Evolutionary conservation across 2,113 vertebrate species (phyloP).

Genomic region (Prinia subflava): DNA sequence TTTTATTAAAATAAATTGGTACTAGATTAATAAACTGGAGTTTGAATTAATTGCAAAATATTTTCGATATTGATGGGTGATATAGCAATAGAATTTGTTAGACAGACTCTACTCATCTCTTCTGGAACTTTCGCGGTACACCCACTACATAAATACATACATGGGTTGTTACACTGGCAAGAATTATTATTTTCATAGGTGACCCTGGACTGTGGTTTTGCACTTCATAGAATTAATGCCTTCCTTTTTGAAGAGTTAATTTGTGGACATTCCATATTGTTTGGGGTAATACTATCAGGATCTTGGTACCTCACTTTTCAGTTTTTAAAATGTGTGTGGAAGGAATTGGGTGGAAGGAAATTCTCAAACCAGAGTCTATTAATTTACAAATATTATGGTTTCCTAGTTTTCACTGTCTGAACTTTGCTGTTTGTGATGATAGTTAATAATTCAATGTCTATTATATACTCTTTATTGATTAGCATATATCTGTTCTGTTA

Average conservation of each 20-base stretch:
- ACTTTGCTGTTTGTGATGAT: background rate
- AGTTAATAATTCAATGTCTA: background rate
- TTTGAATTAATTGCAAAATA: background rate
- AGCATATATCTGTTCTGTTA: background rate
- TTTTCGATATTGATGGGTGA: background rate
- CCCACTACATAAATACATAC: background rate
- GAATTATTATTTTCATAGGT: background rate
- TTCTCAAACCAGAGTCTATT: background rate
- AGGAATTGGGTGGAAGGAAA: background rate
- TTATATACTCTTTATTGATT: background rate
- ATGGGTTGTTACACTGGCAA: background rate
- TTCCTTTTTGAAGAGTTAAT: background rate
- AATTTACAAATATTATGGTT: background rate
- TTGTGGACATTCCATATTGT: background rate
- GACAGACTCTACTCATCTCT: background rate
- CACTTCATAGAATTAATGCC: background rate
- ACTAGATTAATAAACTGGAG: background rate
- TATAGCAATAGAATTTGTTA: background rate
- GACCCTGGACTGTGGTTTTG: background rate
- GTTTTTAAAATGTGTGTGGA: background rate
- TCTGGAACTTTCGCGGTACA: background rate
- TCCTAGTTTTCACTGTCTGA: background rate
- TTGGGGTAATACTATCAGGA: background rate
- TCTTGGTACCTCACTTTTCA: background rate
- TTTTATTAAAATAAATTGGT: background rate